These are phyloP conservation scores for Alauda arvensis DNA, from an alignment of 2,797 vertebrate species.

Conservation along the genomic window DNA sequence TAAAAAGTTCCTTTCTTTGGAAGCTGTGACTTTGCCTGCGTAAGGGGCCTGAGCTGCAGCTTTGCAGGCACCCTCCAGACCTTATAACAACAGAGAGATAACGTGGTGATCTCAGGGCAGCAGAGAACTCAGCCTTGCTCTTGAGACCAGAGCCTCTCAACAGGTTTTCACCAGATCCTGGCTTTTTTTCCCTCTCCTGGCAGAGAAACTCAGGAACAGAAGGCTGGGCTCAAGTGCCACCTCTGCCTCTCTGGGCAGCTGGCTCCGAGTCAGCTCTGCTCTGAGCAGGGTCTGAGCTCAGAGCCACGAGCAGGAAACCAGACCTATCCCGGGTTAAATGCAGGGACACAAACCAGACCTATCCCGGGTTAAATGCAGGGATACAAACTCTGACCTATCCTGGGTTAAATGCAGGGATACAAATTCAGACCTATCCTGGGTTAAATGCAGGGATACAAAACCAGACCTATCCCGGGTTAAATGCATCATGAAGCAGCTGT, in stretches of 20 bases:
- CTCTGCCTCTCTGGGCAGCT: not conserved
- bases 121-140: not conserved
- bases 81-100: not conserved
- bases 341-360: not conserved
- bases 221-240: not conserved
- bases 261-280: not conserved
- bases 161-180: not conserved
- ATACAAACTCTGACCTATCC: too few relatives aligned
- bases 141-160: not conserved
- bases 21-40: not conserved
- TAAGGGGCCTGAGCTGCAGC: not conserved
- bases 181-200: not conserved
- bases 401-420: too few relatives aligned
- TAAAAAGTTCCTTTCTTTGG: not conserved
- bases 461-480: not conserved
- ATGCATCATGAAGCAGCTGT: not conserved
- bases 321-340: rapidly evolving
- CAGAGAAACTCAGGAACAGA: not conserved
- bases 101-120: not conserved
- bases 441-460: not conserved
- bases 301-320: not conserved
- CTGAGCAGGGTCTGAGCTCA: not conserved
- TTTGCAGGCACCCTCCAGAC: not conserved
- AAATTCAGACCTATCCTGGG: not conserved
- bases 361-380: not conserved